These are phyloP conservation scores for Pseudococcus jackbeardsleyi DNA, from an alignment of 2,888 invertebrate genomes.

Conservation along the genomic window DNA sequence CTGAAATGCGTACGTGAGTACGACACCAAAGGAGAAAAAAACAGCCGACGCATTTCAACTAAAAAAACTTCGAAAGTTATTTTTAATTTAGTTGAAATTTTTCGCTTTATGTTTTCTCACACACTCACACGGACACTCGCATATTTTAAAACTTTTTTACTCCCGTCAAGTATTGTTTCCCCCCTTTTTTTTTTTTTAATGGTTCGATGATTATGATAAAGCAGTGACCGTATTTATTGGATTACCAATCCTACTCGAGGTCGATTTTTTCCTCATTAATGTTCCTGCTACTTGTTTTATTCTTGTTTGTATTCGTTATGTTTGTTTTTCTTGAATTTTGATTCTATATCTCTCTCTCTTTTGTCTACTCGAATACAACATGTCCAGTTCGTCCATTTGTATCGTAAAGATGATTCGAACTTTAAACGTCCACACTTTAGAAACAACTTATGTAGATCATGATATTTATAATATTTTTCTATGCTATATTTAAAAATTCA, in stretches of 20 bases:
- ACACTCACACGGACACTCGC: constrained; percentile 24
- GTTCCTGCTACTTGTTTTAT: constrained; percentile 27
- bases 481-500: neutral
- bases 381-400: constrained; percentile 1
- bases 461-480: neutral
- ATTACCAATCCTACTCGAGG: neutral
- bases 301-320: neutral
- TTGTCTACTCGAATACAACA: neutral
- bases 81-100: neutral
- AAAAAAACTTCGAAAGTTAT: neutral
- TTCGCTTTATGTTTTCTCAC: constrained; percentile 27
- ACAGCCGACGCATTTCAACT: neutral
- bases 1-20: neutral
- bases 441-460: neutral
- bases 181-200: too few species aligned
- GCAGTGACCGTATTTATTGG: neutral
- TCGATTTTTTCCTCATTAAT: constrained; percentile 18
- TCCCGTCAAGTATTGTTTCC: neutral
- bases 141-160: constrained; percentile 26
- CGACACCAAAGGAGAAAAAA: neutral
- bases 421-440: neutral
- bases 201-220: neutral
- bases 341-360: neutral
- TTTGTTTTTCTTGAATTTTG: neutral
- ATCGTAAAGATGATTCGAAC: neutral